Evolutionary conservation across 2,797 vertebrate genomes (phyloP), one percentile per base, ranked within the genome.

Genomic region (Thalassophryne amazonica): DNA sequence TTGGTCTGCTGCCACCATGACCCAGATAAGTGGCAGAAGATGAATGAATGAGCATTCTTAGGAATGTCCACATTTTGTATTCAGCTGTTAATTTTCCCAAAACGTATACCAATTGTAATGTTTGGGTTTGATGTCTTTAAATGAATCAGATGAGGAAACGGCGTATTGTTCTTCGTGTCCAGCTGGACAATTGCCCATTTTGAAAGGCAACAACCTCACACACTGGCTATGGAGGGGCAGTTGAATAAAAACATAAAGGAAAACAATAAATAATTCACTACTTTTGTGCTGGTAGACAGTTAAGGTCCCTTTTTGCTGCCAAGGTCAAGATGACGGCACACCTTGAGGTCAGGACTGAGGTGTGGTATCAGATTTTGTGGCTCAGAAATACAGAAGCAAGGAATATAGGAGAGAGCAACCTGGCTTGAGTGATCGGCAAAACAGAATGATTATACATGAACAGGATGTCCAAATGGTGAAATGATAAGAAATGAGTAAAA

Each of bases 201-300:
- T n/a, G n/a, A n/a, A n/a, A n/a, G n/a, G n/a, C n/a, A n/a, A n/a
- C n/a, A n/a, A n/a, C n/a, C n/a, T n/a, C 3, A 8, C 27, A 21
- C 22, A 7, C 17, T 5, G 4, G 3, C 13, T 19, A 18, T 7
- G 10, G 16, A 62, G 5, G 17, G 19, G 16, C 39, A 16, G 6
- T 51, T 34, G 53, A 62, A 31, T 40, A 12, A 12, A 39, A 33
- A 17, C 18, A 41, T 50, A 47, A 35, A 48, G 59, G 16, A 50
- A 38, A 28, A 65, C 37, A 39, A 82, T 89, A 55, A 87, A 89
- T 79, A 73, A 85, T 89, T 85, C 71, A 89, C 60, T 1, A 57
- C 39, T 51, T 65, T 31, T 81, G 58, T 78, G 78, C 81, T 66
- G 57, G 78, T 66, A 55, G 46, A 49, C 27, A 22, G 30, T 20